Conservation (phyloP, 2,113 vertebrate genomes). For the Daboia siamensis region DNA sequence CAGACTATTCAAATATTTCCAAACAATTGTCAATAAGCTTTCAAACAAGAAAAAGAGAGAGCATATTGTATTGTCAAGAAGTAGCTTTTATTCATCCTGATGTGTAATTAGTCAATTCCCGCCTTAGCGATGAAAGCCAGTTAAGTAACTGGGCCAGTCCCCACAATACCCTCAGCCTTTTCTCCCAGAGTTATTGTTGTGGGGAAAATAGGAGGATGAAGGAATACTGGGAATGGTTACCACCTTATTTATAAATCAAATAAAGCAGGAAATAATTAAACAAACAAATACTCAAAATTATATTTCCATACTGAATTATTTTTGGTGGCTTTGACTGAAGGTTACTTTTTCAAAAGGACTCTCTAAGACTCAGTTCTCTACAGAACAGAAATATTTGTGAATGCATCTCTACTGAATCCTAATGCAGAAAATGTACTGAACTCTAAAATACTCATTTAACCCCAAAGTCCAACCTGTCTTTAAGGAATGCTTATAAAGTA, state of each 20-base stretch:
- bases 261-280: background rate
- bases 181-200: background rate
- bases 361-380: background rate
- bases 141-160: background rate
- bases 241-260: background rate
- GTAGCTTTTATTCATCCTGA: background rate
- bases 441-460: conserved; percentile 29
- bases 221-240: no score
- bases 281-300: conserved; percentile 35
- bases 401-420: conserved; percentile 26
- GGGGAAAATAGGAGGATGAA: background rate
- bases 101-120: background rate
- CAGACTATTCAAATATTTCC: conserved; percentile 25
- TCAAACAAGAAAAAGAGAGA: background rate
- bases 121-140: background rate
- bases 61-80: background rate
- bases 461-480: conserved; percentile 56
- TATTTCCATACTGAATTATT: conserved; percentile 30
- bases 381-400: conserved; percentile 34
- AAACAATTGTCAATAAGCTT: conserved; percentile 2
- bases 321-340: conserved; percentile 51
- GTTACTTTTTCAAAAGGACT: conserved; percentile 37
- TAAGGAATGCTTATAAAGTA: conserved; percentile 53
- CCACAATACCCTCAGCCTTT: background rate
- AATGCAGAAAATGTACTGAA: conserved; percentile 19